These are phyloP conservation scores for Triplophysa dalaica DNA, from an alignment of 2,113 vertebrate genomes.

Conservation along the genomic window DNA sequence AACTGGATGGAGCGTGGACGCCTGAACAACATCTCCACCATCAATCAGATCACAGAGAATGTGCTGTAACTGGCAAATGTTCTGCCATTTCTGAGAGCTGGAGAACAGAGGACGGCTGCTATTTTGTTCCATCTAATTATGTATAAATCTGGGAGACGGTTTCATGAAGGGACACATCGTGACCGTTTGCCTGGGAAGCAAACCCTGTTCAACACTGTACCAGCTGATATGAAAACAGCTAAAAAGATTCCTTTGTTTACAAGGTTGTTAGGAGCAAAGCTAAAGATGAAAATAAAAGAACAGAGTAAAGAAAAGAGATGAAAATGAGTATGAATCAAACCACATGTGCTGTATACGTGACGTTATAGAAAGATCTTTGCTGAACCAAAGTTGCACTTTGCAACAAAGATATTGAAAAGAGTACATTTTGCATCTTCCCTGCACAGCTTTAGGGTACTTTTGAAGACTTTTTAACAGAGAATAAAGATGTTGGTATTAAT, in stretches of 20 bases:
- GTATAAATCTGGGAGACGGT: no score
- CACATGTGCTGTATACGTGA: not conserved
- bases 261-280: conserved; percentile 22
- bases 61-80: conserved; percentile 23
- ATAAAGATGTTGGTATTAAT: conserved; percentile 39
- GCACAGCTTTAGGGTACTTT: conserved; percentile 2
- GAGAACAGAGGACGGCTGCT: not conserved
- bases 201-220: not conserved
- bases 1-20: conserved; percentile 6
- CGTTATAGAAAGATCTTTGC: not conserved
- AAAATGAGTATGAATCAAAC: not conserved
- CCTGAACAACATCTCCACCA: conserved; percentile 17
- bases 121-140: not conserved
- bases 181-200: not conserved
- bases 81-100: not conserved
- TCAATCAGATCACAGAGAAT: conserved; percentile 26
- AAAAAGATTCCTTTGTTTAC: not conserved
- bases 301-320: not conserved
- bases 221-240: not conserved
- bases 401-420: conserved; percentile 4
- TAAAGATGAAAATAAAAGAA: conserved; percentile 37
- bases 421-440: not conserved
- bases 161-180: not conserved
- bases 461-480: not conserved
- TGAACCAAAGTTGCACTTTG: not conserved